Evolutionary conservation across 2,113 vertebrate species (phyloP).

Genomic region (Apteryx owenii): DNA sequence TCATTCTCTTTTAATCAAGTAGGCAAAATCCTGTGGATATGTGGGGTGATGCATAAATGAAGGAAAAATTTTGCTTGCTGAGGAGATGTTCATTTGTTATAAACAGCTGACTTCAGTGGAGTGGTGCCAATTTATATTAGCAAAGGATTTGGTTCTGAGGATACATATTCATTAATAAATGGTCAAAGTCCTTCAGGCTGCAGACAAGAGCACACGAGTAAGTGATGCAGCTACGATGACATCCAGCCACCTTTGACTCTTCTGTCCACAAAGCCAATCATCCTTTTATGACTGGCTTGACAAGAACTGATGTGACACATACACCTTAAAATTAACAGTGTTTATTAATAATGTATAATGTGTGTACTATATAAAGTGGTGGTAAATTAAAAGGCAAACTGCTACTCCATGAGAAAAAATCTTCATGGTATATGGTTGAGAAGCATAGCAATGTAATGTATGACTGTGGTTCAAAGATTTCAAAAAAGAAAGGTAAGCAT

Average conservation of each 20-base stretch:
- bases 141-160: background rate
- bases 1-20: slow-evolving; percentile 20
- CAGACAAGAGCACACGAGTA: background rate
- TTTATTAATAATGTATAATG: background rate
- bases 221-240: background rate
- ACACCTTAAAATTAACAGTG: background rate
- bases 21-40: slow-evolving; percentile 50
- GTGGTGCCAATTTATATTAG: slow-evolving; percentile 19
- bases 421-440: background rate
- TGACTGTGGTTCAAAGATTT: background rate
- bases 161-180: background rate
- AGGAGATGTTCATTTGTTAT: slow-evolving; percentile 54
- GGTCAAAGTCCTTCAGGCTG: background rate
- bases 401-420: background rate
- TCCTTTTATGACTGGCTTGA: background rate
- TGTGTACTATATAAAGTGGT: background rate
- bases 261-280: background rate
- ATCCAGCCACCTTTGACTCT: background rate
- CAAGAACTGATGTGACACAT: background rate
- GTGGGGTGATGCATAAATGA: slow-evolving; percentile 55
- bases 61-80: slow-evolving; percentile 44
- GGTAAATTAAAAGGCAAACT: background rate
- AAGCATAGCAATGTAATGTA: background rate
- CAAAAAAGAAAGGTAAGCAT: background rate
- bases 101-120: slow-evolving; percentile 44